phyloP scores from a whole-genome alignment of 2,113 vertebrate genomes.

The Dromiciops gliroides region DNA sequence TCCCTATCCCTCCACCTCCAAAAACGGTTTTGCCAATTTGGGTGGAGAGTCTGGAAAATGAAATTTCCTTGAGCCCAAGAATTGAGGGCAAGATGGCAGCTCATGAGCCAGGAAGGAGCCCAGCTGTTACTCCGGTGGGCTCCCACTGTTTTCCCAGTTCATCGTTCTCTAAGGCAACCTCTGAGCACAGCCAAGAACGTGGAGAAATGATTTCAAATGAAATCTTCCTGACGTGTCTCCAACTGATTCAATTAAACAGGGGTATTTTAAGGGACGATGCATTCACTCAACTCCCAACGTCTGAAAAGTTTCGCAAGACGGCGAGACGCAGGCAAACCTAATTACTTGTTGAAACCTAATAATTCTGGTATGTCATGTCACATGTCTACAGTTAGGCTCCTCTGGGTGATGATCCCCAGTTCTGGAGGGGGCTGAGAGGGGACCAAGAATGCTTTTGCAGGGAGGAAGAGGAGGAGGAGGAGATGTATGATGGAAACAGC shows the following conservation, averaged over 20 bases:
- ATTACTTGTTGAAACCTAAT: background rate
- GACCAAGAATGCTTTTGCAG: background rate
- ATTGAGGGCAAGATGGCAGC: background rate
- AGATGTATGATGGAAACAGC: background rate
- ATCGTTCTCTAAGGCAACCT: background rate
- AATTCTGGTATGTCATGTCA: background rate
- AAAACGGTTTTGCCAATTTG: background rate
- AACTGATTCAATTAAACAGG: conserved; percentile 16
- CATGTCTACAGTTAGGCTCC: conserved; percentile 11
- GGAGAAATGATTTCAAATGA: conserved; percentile 27
- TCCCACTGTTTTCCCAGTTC: background rate
- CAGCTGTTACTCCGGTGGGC: background rate
- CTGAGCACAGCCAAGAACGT: background rate
- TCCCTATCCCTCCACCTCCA: background rate
- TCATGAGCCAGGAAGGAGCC: background rate
- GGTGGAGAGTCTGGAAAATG: accelerated
- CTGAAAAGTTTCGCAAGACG: accelerated
- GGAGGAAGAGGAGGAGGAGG: background rate
- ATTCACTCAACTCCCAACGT: accelerated
- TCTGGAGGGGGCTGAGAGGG: background rate
- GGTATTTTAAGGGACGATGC: background rate
- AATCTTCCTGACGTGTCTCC: background rate
- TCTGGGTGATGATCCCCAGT: background rate
- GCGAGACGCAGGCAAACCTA: background rate
- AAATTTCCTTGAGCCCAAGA: background rate